phyloP scores from a whole-genome alignment of 2,797 vertebrate species.

The Cichlasoma orientale region DNA sequence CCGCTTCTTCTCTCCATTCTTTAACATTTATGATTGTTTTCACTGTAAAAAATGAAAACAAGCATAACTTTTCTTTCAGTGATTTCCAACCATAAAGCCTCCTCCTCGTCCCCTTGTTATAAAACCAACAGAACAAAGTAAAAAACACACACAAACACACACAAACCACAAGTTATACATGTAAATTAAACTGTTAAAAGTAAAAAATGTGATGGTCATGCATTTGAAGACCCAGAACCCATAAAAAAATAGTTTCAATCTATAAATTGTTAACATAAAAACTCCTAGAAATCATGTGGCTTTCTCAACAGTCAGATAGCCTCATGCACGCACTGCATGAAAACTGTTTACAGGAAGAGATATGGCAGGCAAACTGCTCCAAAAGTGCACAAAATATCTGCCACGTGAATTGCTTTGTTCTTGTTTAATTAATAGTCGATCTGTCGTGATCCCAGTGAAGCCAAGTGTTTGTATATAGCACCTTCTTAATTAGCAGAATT shows the following conservation, averaged over 20 bases:
- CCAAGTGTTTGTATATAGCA: not conserved
- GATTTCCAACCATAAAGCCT: not conserved
- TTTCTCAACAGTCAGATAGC: not conserved
- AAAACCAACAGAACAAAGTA: not conserved
- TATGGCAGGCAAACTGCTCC: not conserved
- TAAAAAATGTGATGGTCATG: not conserved
- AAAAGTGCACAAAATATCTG: not conserved
- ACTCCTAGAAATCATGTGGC: not conserved
- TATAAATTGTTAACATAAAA: slow-evolving; percentile 1
- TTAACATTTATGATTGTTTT: not conserved
- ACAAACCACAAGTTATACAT: not conserved
- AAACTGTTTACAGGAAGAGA: not conserved
- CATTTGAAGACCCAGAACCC: not conserved
- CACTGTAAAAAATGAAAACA: not conserved
- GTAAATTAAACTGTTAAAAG: not conserved
- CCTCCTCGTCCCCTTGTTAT: not conserved
- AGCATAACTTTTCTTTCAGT: not conserved
- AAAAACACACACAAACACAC: not conserved
- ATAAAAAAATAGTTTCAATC: not conserved
- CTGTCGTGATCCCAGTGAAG: not conserved
- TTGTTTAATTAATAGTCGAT: not conserved
- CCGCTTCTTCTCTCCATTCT: not conserved
- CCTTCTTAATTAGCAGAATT: not conserved
- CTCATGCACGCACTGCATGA: not conserved
- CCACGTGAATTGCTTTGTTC: not conserved